Evolutionary conservation across 2,888 invertebrate species (phyloP).

Genomic region (Apotomis turbidana): DNA sequence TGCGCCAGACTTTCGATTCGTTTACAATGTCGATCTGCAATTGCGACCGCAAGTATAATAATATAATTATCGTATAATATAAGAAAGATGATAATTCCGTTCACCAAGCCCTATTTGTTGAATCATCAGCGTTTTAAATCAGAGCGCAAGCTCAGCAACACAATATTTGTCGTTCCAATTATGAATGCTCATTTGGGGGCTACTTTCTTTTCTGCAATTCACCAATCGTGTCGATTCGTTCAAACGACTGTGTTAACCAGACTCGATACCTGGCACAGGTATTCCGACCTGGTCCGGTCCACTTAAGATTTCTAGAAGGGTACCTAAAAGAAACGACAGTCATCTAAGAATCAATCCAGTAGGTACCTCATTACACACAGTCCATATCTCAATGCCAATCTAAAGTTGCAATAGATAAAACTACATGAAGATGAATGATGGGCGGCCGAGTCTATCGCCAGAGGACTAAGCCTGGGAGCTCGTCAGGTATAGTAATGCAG

Average conservation of each 20-base stretch:
- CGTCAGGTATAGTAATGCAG: conserved; percentile 60
- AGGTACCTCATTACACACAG: conserved; percentile 42
- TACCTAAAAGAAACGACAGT: conserved; percentile 41
- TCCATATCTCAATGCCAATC: conserved; percentile 64
- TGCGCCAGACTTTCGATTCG: too few relatives aligned
- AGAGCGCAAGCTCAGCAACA: conserved; percentile 15
- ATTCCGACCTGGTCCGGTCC: conserved; percentile 29
- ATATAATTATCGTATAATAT: not conserved
- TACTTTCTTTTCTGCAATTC: conserved; percentile 41
- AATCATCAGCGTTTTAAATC: conserved; percentile 4
- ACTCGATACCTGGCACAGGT: conserved; percentile 28
- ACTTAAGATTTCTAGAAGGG: conserved; percentile 37
- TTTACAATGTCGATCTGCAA: not conserved
- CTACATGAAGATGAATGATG: conserved; percentile 74
- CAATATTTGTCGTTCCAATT: conserved; percentile 28
- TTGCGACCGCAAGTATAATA: not conserved
- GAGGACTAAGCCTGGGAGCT: conserved; percentile 65
- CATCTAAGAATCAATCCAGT: conserved; percentile 38
- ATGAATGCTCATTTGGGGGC: conserved; percentile 33
- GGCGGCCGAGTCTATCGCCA: conserved; percentile 61
- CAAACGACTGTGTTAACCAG: conserved; percentile 16
- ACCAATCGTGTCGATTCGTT: conserved; percentile 25
- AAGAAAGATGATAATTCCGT: conserved; percentile 23
- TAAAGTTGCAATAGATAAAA: conserved; percentile 66
- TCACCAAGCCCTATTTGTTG: not conserved